Conservation (phyloP, 2,888 invertebrate genomes). For the Axea sp. region DNA sequence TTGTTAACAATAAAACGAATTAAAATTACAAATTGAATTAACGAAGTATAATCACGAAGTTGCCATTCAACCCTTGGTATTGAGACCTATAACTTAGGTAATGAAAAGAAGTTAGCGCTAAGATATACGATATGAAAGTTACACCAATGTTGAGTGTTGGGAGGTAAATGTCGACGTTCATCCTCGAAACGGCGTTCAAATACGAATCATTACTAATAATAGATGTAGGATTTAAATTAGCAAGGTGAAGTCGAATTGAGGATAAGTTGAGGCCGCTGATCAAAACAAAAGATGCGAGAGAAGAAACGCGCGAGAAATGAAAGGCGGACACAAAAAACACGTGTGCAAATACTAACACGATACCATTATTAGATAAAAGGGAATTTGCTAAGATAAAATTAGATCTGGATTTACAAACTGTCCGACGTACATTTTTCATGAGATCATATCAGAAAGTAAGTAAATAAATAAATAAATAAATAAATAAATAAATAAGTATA, state of each 20-base stretch:
- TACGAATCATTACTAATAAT: conserved; percentile 68
- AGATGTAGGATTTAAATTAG: conserved; percentile 66
- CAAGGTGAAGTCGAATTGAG: conserved; percentile 58
- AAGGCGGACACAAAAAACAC: conserved; percentile 51
- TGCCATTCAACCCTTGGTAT: conserved; percentile 1
- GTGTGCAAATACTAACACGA: conserved; percentile 40
- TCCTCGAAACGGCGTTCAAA: conserved; percentile 48
- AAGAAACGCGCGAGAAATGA: conserved; percentile 46
- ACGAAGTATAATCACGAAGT: conserved; percentile 40
- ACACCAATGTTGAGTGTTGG: conserved; percentile 51
- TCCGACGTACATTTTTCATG: conserved; percentile 8
- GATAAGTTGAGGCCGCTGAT: conserved; percentile 45
- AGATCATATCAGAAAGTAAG: neutral
- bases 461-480: too few relatives aligned
- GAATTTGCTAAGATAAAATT: conserved; percentile 29
- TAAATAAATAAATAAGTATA: too few relatives aligned
- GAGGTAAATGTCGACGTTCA: conserved; percentile 44
- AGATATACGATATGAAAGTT: conserved; percentile 52
- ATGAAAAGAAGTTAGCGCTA: conserved; percentile 38
- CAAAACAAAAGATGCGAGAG: conserved; percentile 54
- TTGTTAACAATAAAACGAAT: too few relatives aligned
- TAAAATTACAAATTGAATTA: conserved; percentile 37
- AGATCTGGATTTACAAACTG: conserved; percentile 4
- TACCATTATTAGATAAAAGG: conserved; percentile 36
- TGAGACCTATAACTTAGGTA: conserved; percentile 39